These are phyloP conservation scores for Eupithecia abbreviata DNA, from an alignment of 2,888 invertebrate species.

Conservation along the genomic window DNA sequence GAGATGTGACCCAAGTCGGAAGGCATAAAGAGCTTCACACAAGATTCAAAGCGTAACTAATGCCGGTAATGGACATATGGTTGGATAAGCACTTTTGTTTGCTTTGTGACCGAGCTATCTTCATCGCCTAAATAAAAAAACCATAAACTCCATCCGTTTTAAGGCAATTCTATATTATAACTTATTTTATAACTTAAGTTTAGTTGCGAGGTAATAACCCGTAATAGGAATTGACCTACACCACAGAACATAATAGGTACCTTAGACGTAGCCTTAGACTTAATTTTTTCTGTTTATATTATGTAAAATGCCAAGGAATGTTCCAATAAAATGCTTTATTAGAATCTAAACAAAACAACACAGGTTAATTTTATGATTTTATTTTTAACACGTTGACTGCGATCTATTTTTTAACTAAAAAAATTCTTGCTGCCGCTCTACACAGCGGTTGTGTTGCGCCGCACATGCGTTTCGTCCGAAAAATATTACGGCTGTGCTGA, in stretches of 20 bases:
- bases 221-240: slow-evolving; percentile 3
- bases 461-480: too few species aligned
- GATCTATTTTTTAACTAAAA: too few species aligned
- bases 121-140: slow-evolving; percentile 39
- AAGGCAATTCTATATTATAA: slow-evolving; percentile 46
- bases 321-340: not conserved
- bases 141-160: slow-evolving; percentile 40
- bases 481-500: too few species aligned
- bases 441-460: too few species aligned
- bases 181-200: slow-evolving; percentile 28
- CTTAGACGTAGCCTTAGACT: not conserved
- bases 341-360: not conserved
- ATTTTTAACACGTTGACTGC: too few species aligned
- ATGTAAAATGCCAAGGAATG: not conserved
- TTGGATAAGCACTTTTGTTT: slow-evolving; percentile 34
- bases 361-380: too few species aligned
- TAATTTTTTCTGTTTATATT: not conserved
- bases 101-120: slow-evolving; percentile 40
- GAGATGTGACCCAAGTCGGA: slow-evolving; percentile 1
- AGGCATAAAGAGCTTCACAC: slow-evolving; percentile 21
- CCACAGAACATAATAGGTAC: not conserved
- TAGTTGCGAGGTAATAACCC: slow-evolving; percentile 34
- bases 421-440: too few species aligned
- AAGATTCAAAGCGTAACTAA: slow-evolving; percentile 55
- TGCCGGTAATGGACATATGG: slow-evolving; percentile 38